Percentiles rank a stretch among this genome's conserved stretches.
phyloP scores from a whole-genome alignment of 2,888 invertebrate species.

The Anthoptus insignis region DNA sequence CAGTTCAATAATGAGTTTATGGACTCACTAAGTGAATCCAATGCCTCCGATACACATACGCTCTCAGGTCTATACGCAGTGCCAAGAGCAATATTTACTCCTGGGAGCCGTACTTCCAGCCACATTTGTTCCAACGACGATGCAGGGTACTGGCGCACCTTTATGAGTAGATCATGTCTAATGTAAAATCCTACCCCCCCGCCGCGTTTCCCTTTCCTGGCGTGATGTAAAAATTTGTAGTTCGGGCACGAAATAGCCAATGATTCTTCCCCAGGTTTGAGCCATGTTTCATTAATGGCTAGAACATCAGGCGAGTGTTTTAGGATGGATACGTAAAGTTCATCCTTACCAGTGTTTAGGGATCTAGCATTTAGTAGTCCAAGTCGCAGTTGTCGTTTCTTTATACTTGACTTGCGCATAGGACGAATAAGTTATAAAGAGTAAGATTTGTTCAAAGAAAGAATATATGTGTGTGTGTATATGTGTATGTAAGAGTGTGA shows the following conservation, averaged over 20 bases:
- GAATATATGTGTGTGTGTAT: background rate
- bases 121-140: background rate
- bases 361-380: conserved; percentile 9
- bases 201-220: too few relatives aligned
- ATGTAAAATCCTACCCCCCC: conserved; percentile 44
- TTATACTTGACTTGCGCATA: background rate
- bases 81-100: conserved; percentile 5
- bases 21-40: conserved; percentile 41
- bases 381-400: background rate
- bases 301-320: background rate
- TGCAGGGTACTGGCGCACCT: background rate
- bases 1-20: conserved; percentile 18
- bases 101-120: background rate
- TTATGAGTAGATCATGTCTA: conserved; percentile 39
- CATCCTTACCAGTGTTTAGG: conserved; percentile 10
- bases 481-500: background rate
- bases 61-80: conserved; percentile 30
- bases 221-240: too few relatives aligned
- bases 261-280: background rate
- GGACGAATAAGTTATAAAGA: background rate
- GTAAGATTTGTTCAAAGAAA: too few relatives aligned
- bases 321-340: background rate
- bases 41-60: conserved; percentile 9
- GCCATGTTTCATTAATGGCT: conserved; percentile 8
- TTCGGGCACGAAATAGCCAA: background rate